Conservation (phyloP, 2,113 vertebrate genomes). For the Eulacestoma nigropectus region DNA sequence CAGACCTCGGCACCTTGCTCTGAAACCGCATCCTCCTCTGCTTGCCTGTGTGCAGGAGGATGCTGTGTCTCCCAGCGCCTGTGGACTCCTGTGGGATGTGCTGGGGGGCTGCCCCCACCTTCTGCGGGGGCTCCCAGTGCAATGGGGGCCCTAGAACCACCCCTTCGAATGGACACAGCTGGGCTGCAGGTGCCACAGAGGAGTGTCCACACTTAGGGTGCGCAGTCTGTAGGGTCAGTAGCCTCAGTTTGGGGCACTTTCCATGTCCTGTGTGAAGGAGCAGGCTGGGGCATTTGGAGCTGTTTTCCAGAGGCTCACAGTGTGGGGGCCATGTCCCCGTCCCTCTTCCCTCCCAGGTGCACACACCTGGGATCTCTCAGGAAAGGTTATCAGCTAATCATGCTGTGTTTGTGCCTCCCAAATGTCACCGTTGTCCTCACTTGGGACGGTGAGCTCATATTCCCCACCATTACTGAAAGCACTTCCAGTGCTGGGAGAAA, state of each 20-base stretch:
- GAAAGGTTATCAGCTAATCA: slow-evolving; percentile 50
- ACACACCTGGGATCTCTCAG: neutral
- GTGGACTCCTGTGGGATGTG: neutral
- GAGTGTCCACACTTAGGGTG: neutral
- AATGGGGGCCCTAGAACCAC: neutral
- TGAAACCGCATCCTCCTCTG: neutral
- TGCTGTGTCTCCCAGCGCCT: rapidly evolving
- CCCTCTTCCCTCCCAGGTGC: neutral
- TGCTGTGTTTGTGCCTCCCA: neutral
- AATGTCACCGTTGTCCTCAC: slow-evolving; percentile 31
- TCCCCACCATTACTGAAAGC: neutral
- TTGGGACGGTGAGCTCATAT: neutral
- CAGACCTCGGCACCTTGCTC: neutral
- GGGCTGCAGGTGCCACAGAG: rapidly evolving
- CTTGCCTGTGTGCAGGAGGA: neutral
- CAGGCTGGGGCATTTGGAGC: neutral
- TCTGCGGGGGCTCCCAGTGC: neutral
- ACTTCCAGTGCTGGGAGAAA: neutral
- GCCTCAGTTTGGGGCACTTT: neutral
- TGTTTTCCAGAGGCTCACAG: neutral
- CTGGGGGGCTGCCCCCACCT: neutral
- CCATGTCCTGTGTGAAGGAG: neutral
- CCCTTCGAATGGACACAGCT: neutral
- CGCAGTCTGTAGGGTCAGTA: neutral
- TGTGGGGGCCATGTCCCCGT: neutral